Evolutionary conservation across 2,113 vertebrate genomes (phyloP), one percentile per base, ranked within the genome.

Genomic region (Cinclus mexicanus): DNA sequence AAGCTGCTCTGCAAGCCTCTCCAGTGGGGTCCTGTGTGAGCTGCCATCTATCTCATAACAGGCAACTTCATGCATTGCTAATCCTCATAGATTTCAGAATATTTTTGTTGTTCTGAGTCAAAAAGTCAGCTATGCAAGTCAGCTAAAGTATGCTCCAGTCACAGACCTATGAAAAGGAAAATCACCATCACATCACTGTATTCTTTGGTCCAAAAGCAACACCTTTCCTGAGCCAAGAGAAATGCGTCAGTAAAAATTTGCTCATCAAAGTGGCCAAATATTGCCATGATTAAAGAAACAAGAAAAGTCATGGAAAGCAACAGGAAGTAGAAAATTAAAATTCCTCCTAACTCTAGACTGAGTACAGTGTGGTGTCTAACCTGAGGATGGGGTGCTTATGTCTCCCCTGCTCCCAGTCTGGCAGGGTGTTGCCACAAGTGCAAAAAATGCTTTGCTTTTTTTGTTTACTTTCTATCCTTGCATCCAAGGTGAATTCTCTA

Each of bases 101-200:
- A 92, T 95, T 96, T 95, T 92, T 94, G 78, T 94, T 93, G 83
- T 72, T 90, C n/a, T 12, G 67, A 79, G 87, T 94, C 91, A 93
- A 68, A 92, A 94, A 82, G 87, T 93, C 86, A 96, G 75, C 91
- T 89, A 91, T 94, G 90, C 83, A 79, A 94, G 91, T 95, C 88
- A 96, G 95, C 93, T 95, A 61, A 95, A 78, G 88, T 94, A 52
- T 87, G 69, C 86, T 93, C 75, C 90, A 59, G 16, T 78, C 39
- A 35, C 33, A 83, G 80, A 65, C 53, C 61, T 61, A 76, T 14
- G 5, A 80, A 78, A 5, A 57, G 86, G 74, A 91, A 88, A 94
- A 76, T 79, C 87, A 63, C 44, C 1, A 0, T 89, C 91, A 67
- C 47, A 52, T 77, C 44, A 8, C 65, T 82, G 60, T 92, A 8